These are phyloP conservation scores for Nasonia oneida DNA, from an alignment of 2,888 invertebrate species.

Conservation along the genomic window DNA sequence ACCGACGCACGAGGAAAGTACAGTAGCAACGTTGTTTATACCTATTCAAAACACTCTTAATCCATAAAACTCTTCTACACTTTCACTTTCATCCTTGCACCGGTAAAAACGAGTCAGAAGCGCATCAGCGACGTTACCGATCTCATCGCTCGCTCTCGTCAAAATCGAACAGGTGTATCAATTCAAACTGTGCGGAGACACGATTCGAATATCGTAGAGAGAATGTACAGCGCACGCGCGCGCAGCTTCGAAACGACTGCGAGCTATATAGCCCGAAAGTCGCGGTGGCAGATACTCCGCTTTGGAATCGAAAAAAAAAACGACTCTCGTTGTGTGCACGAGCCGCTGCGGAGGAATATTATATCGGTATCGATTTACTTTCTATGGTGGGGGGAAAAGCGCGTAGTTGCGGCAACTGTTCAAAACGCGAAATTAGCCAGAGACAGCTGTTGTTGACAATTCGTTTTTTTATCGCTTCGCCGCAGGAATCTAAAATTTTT, in stretches of 20 bases:
- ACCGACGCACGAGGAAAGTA: neutral
- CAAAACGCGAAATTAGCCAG: neutral
- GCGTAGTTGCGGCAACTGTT: neutral
- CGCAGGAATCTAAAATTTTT: neutral
- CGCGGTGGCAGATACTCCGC: slow-evolving; percentile 8
- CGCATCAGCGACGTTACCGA: neutral
- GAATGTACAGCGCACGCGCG: neutral
- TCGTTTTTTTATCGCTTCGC: neutral
- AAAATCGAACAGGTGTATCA: no score
- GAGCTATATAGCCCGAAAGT: neutral
- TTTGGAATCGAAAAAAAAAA: neutral
- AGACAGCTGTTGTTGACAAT: slow-evolving; percentile 3
- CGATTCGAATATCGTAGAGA: no score
- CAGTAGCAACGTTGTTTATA: neutral
- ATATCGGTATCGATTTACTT: slow-evolving; percentile 31
- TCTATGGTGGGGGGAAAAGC: slow-evolving; percentile 34
- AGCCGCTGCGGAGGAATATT: neutral
- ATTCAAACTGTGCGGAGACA: no score
- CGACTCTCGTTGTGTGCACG: neutral
- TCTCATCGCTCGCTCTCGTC: no score
- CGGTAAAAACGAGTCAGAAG: neutral
- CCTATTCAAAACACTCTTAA: neutral
- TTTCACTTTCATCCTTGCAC: slow-evolving; percentile 43
- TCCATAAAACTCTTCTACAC: slow-evolving; percentile 4
- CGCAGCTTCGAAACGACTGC: slow-evolving; percentile 8